Percentiles rank a stretch among this genome's conserved stretches.
Conservation (phyloP, 2,888 invertebrate genomes). For the Thymelicus acteon region DNA sequence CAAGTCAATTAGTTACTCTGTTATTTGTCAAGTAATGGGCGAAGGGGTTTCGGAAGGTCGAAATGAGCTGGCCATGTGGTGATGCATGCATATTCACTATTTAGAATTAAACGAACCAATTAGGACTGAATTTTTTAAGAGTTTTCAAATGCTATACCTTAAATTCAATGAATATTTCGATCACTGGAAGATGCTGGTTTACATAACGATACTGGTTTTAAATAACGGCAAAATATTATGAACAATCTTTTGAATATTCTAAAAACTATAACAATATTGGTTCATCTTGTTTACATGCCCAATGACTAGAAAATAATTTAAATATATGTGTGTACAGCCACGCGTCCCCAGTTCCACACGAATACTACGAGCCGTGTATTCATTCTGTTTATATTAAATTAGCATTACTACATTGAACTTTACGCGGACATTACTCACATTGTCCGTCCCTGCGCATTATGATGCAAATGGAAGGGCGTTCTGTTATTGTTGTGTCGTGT, state of each 20-base stretch:
- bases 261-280: too few species aligned
- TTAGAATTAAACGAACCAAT: too few species aligned
- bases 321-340: too few species aligned
- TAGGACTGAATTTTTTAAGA: too few species aligned
- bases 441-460: conserved; percentile 27
- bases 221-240: too few species aligned
- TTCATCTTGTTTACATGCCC: too few species aligned
- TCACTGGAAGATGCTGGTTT: too few species aligned
- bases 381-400: conserved; percentile 23
- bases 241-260: too few species aligned
- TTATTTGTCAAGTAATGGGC: conserved; percentile 30
- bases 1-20: conserved; percentile 32
- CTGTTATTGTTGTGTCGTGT: conserved; percentile 32
- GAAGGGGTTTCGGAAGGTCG: conserved; percentile 2
- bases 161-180: too few species aligned
- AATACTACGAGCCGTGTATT: neutral
- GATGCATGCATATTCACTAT: neutral
- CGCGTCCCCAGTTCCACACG: too few species aligned
- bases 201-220: too few species aligned
- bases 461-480: conserved; percentile 35
- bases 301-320: neutral
- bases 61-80: conserved; percentile 20
- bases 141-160: too few species aligned
- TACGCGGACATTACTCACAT: conserved; percentile 6
- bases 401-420: conserved; percentile 33